Conservation (phyloP, 2,888 invertebrate genomes). For the Brachypalpus laphriformis region DNA sequence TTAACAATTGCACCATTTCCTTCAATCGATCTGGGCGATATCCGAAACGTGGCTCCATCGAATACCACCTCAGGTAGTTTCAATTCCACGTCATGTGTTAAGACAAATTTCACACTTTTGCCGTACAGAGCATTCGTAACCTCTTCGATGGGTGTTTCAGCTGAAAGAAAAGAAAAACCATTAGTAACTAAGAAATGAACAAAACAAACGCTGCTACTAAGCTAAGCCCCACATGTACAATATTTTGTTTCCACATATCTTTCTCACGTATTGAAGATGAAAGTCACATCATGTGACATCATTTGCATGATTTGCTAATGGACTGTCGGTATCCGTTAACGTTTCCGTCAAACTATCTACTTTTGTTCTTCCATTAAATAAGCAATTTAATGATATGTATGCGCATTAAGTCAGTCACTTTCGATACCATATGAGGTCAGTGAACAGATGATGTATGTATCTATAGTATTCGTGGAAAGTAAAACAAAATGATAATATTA, state of each 20-base stretch:
- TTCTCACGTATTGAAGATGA: background rate
- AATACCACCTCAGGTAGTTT: slow-evolving; percentile 89
- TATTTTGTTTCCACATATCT: background rate
- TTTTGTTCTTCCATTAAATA: background rate
- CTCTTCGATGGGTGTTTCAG: slow-evolving; percentile 88
- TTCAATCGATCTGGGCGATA: slow-evolving; percentile 89
- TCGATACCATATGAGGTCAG: background rate
- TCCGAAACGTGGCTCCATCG: slow-evolving; percentile 88
- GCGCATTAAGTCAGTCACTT: background rate
- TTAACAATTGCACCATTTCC: slow-evolving; percentile 90
- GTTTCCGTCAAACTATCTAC: too few relatives aligned
- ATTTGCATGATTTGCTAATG: background rate
- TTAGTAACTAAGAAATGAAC: background rate
- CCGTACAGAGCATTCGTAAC: slow-evolving; percentile 88
- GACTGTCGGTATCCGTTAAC: background rate
- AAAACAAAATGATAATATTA: background rate
- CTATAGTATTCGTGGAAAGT: background rate
- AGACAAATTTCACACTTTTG: slow-evolving; percentile 88
- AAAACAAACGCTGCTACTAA: background rate
- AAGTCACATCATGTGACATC: background rate
- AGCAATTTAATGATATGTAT: background rate
- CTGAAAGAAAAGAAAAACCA: slow-evolving; percentile 76
- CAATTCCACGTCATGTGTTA: slow-evolving; percentile 90
- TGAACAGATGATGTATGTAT: background rate
- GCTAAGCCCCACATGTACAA: background rate